Evolutionary conservation across 2,888 invertebrate genomes (phyloP).

Genomic region (Cataglyphis albicans): DNA sequence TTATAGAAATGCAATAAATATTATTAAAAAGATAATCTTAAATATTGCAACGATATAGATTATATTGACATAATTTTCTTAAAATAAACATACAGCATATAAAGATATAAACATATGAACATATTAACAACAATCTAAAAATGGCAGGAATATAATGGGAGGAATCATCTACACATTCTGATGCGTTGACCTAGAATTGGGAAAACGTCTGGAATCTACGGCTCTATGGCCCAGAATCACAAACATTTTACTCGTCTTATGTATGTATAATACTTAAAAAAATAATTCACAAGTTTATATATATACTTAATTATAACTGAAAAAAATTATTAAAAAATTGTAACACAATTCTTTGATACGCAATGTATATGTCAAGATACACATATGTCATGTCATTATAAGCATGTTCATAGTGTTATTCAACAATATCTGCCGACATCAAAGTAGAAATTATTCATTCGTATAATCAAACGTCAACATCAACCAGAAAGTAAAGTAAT

Average conservation of each 20-base stretch:
- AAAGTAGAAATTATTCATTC: slow-evolving; percentile 32
- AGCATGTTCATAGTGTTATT: background rate
- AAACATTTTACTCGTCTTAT: slow-evolving; percentile 11
- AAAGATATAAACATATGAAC: too few relatives aligned
- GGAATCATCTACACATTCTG: slow-evolving; percentile 28
- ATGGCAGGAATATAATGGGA: background rate
- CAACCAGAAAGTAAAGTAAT: background rate
- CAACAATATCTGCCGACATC: background rate
- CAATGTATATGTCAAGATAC: background rate
- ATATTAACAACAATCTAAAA: background rate
- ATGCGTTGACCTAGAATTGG: slow-evolving; percentile 21
- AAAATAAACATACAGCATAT: background rate
- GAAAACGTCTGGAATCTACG: slow-evolving; percentile 24
- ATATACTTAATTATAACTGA: background rate
- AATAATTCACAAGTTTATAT: background rate
- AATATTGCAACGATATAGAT: background rate
- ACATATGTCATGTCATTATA: background rate
- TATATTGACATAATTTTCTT: background rate
- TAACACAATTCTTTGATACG: background rate
- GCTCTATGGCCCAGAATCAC: slow-evolving; percentile 14
- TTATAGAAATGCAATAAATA: background rate
- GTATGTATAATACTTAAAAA: background rate
- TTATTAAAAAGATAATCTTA: slow-evolving; percentile 23
- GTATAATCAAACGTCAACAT: background rate
- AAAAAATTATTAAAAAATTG: background rate